Evolutionary conservation across 2,888 invertebrate genomes (phyloP).

Genomic region (Trissolcus brochymenae): DNA sequence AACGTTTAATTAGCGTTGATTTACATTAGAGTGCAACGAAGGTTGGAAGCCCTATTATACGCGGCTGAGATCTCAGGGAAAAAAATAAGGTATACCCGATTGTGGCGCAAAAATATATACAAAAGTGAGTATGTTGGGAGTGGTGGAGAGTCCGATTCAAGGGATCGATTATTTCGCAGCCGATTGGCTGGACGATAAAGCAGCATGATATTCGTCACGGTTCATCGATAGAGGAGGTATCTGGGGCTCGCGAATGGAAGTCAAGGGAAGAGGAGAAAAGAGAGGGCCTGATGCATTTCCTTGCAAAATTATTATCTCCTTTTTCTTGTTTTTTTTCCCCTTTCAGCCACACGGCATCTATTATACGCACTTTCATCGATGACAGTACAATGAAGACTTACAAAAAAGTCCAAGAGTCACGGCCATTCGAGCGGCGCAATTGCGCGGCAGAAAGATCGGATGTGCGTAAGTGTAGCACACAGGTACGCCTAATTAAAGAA

Average conservation of each 20-base stretch:
- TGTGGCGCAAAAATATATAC: slow-evolving; percentile 46
- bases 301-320: slow-evolving; percentile 45
- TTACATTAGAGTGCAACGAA: slow-evolving; percentile 43
- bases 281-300: slow-evolving; percentile 47
- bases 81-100: slow-evolving; percentile 16
- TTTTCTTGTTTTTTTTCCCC: slow-evolving; percentile 31
- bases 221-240: slow-evolving; percentile 57
- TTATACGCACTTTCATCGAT: slow-evolving; percentile 55
- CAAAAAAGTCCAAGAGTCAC: slow-evolving; percentile 7
- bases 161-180: slow-evolving; percentile 51
- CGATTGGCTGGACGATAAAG: slow-evolving; percentile 52
- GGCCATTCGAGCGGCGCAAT: slow-evolving; percentile 2
- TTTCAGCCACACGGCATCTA: slow-evolving; percentile 11
- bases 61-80: slow-evolving; percentile 10
- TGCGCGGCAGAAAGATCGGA: slow-evolving; percentile 8
- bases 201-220: slow-evolving; percentile 55
- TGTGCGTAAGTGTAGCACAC: slow-evolving; percentile 12
- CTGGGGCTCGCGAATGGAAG: slow-evolving; percentile 49
- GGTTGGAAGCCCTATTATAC: slow-evolving; percentile 41
- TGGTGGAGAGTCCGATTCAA: slow-evolving; percentile 38
- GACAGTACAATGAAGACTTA: slow-evolving; percentile 54
- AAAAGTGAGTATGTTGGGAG: slow-evolving; percentile 48
- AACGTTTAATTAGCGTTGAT: slow-evolving; percentile 40
- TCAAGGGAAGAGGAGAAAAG: slow-evolving; percentile 54
- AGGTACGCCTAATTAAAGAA: slow-evolving; percentile 15